Evolutionary conservation across 2,888 invertebrate genomes (phyloP).

Genomic region (Graphium colonna): DNA sequence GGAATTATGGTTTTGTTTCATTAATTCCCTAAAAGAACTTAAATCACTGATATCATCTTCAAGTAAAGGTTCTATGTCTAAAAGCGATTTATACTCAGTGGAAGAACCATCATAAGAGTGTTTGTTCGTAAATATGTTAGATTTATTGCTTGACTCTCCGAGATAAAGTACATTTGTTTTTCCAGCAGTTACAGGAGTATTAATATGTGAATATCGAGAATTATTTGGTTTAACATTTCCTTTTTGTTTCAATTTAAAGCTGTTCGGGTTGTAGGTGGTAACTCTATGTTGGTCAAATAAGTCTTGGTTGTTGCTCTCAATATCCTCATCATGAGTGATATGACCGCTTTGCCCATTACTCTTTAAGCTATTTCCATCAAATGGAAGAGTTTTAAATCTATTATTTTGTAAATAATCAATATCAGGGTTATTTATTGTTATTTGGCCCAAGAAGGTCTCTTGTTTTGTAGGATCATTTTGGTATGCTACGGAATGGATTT

Average conservation of each 20-base stretch:
- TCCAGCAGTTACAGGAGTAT: constrained; percentile 34
- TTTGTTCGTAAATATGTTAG: constrained; percentile 42
- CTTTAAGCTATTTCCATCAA: constrained; percentile 73
- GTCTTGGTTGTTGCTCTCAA: constrained; percentile 66
- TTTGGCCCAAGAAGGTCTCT: constrained; percentile 82
- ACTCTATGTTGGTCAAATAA: constrained; percentile 67
- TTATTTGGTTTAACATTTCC: constrained; percentile 56
- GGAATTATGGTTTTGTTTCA: constrained; percentile 68
- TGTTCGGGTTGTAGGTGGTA: constrained; percentile 71
- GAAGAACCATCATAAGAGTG: constrained; percentile 50
- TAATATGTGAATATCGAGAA: constrained; percentile 50
- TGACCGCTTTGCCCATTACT: constrained; percentile 67
- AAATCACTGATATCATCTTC: constrained; percentile 80
- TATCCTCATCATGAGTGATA: constrained; percentile 60
- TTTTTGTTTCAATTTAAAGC: constrained; percentile 58
- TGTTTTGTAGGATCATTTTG: constrained; percentile 81
- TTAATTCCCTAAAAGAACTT: constrained; percentile 67
- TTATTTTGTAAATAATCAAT: constrained; percentile 69
- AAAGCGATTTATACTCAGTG: constrained; percentile 71
- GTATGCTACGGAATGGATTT: constrained; percentile 78
- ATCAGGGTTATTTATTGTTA: constrained; percentile 81
- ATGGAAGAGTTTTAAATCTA: constrained; percentile 69
- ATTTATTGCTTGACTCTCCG: constrained; percentile 41
- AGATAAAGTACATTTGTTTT: constrained; percentile 38
- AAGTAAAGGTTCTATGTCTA: constrained; percentile 78